Base-by-base conservation (phyloP, 2,888 invertebrate species). In the Caenorhabditis japonica region DNA sequence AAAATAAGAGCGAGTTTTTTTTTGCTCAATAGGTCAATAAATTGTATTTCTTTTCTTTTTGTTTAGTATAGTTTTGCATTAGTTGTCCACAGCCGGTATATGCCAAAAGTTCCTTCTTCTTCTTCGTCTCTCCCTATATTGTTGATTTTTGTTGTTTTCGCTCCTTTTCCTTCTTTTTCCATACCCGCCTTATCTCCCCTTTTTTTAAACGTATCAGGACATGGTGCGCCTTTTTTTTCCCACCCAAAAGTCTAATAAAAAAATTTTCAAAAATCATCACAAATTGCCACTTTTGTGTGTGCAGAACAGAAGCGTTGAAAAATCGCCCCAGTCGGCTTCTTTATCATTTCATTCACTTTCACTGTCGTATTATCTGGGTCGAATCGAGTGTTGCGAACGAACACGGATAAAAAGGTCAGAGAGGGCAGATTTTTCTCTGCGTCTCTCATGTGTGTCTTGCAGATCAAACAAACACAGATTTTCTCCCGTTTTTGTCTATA, bases 71-170 rank as follows among this genome's bases (percentile, higher is more conserved):
- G 21, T 10, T 21, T n/a, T 43, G 47, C 39, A 69, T 60, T 61
- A 61, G 56, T 71, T 58, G 49, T 51, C 36, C 68, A 68, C 52
- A 68, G 58, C 68, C 68, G 58, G 59, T 68, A 58, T 68, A 68
- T 59, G 59, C 52, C 58, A 52, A 47, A 43, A 30, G 47, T 19
- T 30, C 19, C n/a, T 8, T 23, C 10, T 34, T 33, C 7, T 17
- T 12, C 23, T 38, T 36, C 39, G 8, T 51, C 3, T 52, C 52
- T 25, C 8, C 15, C 43, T 15, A 39, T 44, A 51, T 66, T 68
- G 58, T 59, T 68, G 58, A 68, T 58, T 68, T 68, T 58, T 68
- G 34, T 59, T 68, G 41, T 41, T 21, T 41, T 52, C 30, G 17
- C 17, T 36, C 17, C 23, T 39, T 4, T 53, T n/a, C 13, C 7